These are phyloP conservation scores for Phocides pigmalion DNA, from an alignment of 1,140 invertebrate genomes.

Conservation along the genomic window DNA sequence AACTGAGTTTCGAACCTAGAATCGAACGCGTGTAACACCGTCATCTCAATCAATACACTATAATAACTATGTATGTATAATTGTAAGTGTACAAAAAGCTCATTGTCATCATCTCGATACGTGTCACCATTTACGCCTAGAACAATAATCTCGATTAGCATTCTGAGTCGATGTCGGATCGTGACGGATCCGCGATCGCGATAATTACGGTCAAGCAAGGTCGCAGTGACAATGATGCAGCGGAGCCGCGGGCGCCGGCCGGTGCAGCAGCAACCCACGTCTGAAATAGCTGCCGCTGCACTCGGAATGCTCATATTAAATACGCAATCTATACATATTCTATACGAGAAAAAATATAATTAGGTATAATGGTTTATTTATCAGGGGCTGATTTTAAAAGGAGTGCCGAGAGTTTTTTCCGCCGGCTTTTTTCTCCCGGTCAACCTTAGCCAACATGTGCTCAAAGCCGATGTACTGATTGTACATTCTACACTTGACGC, in stretches of 20 bases:
- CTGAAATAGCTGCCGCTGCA: slow-evolving; percentile 73
- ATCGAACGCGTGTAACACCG: too few species aligned
- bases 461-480: too few species aligned
- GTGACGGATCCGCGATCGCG: slow-evolving; percentile 2
- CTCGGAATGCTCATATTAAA: slow-evolving; percentile 47
- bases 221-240: slow-evolving; percentile 55
- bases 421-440: too few species aligned
- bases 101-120: background rate
- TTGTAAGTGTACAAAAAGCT: background rate
- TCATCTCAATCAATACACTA: too few species aligned
- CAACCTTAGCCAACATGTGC: too few species aligned
- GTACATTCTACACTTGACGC: too few species aligned
- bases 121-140: background rate
- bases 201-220: slow-evolving; percentile 46
- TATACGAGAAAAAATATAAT: too few species aligned
- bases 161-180: slow-evolving; percentile 18
- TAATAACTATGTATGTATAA: background rate
- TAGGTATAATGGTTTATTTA: too few species aligned
- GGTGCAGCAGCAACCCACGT: slow-evolving; percentile 57
- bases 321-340: too few species aligned
- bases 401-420: too few species aligned
- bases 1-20: too few species aligned
- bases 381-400: too few species aligned
- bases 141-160: slow-evolving; percentile 35
- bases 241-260: slow-evolving; percentile 48